These are phyloP conservation scores for Nannobrachium achirus DNA, from an alignment of 2,113 vertebrate species.

Conservation along the genomic window DNA sequence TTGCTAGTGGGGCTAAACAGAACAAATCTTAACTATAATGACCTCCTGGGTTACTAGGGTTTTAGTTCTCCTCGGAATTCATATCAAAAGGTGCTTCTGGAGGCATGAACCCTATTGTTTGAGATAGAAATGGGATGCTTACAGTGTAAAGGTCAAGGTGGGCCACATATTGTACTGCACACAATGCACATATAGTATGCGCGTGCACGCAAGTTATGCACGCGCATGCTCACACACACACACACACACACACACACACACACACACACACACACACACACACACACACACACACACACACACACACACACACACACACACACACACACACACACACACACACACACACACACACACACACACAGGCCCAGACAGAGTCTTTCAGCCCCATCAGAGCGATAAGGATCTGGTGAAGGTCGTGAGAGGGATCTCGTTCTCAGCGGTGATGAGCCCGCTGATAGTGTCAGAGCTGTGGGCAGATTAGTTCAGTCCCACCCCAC, in stretches of 20 bases:
- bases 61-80: neutral
- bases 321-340: constrained; percentile 3
- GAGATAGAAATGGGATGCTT: constrained; percentile 33
- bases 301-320: neutral
- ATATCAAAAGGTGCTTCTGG: constrained; percentile 20
- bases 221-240: constrained; percentile 4
- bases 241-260: neutral
- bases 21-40: neutral
- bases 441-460: constrained; percentile 74
- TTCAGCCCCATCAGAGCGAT: constrained; percentile 48
- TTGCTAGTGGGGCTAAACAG: neutral
- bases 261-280: neutral
- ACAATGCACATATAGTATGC: neutral
- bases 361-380: constrained; percentile 10
- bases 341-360: constrained; percentile 36
- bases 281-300: constrained; percentile 4
- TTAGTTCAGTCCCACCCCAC: constrained; percentile 65
- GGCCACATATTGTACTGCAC: neutral
- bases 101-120: constrained; percentile 9
- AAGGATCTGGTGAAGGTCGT: constrained; percentile 77
- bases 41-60: neutral
- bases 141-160: constrained; percentile 30
- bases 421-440: constrained; percentile 73
- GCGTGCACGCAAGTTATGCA: neutral
- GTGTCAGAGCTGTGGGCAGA: constrained; percentile 64